Conservation (phyloP, 2,888 invertebrate genomes). For the Oscheius sp. region DNA sequence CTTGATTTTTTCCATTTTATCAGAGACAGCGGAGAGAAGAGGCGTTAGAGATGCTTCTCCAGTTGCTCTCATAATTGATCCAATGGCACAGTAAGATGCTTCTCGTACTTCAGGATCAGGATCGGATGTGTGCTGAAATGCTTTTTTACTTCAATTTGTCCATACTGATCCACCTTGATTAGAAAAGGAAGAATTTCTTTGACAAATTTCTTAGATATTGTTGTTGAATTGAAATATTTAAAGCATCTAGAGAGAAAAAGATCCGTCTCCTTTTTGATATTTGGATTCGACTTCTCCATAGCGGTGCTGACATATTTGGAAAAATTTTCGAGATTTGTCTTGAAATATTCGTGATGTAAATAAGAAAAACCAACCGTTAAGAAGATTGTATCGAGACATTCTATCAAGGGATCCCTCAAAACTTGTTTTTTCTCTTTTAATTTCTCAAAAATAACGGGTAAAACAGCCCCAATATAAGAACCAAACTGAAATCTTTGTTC, state of each 20-base stretch:
- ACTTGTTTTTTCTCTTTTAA: conserved; percentile 95
- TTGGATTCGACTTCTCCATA: conserved; percentile 76
- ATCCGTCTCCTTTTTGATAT: conserved; percentile 71
- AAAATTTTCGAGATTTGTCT: conserved; percentile 70
- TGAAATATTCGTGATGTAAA: background rate
- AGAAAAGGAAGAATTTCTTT: conserved; percentile 32
- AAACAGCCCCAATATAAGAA: background rate
- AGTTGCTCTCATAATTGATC: conserved; percentile 39
- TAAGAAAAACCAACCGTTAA: conserved; percentile 76
- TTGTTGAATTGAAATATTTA: background rate
- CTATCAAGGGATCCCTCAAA: conserved; percentile 70
- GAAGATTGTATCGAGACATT: conserved; percentile 89
- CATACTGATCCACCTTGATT: no score
- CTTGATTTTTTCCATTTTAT: conserved; percentile 46
- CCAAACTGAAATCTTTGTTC: conserved; percentile 1
- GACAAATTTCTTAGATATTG: conserved; percentile 69
- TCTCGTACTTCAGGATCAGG: conserved; percentile 47
- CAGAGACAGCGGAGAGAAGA: conserved; percentile 32
- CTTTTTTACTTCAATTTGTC: no score
- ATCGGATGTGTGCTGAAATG: conserved; percentile 42
- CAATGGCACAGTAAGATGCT: conserved; percentile 40
- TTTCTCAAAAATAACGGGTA: conserved; percentile 81
- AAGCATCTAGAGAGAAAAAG: conserved; percentile 50
- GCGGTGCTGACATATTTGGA: conserved; percentile 84
- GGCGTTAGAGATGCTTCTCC: conserved; percentile 28